Base-by-base conservation (phyloP, 2,113 vertebrate genomes). In the Elephantulus edwardii region DNA sequence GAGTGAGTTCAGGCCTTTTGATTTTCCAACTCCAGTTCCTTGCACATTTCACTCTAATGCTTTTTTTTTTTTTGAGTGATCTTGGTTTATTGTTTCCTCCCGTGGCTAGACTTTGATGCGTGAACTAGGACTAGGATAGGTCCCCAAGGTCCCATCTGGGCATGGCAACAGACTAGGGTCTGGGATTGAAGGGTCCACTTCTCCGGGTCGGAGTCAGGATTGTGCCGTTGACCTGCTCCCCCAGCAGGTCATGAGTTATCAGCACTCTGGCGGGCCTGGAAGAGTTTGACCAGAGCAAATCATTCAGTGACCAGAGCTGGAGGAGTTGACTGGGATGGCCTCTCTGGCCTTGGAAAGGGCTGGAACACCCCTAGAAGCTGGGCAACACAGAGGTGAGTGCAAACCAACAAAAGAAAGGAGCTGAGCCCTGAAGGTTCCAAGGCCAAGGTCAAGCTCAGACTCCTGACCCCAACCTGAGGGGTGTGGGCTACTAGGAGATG, bases 211-310 rank as follows among this genome's bases (percentile, higher is more conserved):
- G 13, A 6, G 10, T 72, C 13, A 38, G 38, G 52, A 19, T 52
- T 20, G 24, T 22, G 20, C 64, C 76, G 46, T 26, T 0, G 1
- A 28, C 46, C 58, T 7, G 19, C 68, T 50, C 12, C 60, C 8
- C 44, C 19, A 62, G 0, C 8, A 68, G 93, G 96, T 96, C 98
- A 98, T 83, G 94, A 93, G 82, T 79, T 96, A 95, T 99, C 99
- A 93, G 97, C 79, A 89, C 96, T 96, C 98, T 97, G 98, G 97
- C 96, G 22, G 70, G 97, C 98, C 97, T 60, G 35, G 24, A 75
- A 95, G 95, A 96, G 95, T 99, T 98, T 98, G 89, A 95, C 96
- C 98, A 93, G 96, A 96, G 95, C 96, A 96, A 98, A 91, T 99
- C 99, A 99, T 98, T n/a, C 79, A 83, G 95, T 97, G 98, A 98